phyloP scores from a whole-genome alignment of 2,113 vertebrate species.

The Cochlearius cochlearius region DNA sequence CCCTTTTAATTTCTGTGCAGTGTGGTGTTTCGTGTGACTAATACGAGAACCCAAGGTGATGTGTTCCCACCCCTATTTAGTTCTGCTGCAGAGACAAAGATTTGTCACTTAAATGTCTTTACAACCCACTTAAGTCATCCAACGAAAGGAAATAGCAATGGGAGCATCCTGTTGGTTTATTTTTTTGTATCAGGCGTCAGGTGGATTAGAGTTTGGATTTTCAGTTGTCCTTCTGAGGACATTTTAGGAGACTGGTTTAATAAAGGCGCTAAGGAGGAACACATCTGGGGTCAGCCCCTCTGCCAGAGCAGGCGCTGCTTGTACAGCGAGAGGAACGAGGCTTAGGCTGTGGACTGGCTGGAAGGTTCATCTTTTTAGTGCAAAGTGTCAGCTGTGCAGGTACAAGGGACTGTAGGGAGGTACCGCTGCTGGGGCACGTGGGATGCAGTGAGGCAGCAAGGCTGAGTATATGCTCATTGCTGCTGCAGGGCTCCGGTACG shows the following conservation, averaged over 20 bases:
- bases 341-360: background rate
- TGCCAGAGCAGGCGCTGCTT: background rate
- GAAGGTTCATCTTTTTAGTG: background rate
- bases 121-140: constrained; percentile 7
- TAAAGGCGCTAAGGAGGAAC: background rate
- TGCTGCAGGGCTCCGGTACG: background rate
- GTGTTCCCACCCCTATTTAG: constrained; percentile 20
- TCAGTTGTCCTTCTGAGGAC: background rate
- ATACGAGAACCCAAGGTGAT: constrained; percentile 13
- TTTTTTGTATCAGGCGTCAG: background rate
- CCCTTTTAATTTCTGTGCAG: constrained; percentile 48
- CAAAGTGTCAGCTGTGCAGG: background rate
- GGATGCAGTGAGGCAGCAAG: background rate
- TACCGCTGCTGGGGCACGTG: background rate
- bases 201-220: background rate
- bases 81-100: background rate
- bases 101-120: background rate
- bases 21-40: constrained; percentile 44
- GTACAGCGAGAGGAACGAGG: background rate
- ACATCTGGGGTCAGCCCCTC: background rate
- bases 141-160: background rate
- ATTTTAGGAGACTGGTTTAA: background rate
- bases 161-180: background rate
- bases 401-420: background rate
- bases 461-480: background rate